Percentiles rank a stretch among this genome's conserved stretches.
These are phyloP conservation scores for Acrocephalus scirpaceus DNA, from an alignment of 2,797 vertebrate species.

Conservation along the genomic window DNA sequence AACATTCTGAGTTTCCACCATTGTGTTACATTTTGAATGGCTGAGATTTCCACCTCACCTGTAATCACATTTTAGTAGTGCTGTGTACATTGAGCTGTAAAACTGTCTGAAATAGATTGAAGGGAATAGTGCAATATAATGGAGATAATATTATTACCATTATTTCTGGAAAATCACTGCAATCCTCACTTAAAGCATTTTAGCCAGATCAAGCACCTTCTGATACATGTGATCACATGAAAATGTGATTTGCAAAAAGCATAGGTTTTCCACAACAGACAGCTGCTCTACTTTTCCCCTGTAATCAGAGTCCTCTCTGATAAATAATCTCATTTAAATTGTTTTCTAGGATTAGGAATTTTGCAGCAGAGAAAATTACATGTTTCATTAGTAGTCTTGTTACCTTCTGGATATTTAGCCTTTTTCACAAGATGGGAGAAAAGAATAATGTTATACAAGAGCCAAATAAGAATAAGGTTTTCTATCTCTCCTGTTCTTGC, in stretches of 20 bases:
- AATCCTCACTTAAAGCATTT: background rate
- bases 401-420: background rate
- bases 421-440: background rate
- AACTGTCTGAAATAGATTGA: background rate
- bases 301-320: background rate
- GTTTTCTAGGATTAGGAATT: background rate
- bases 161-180: constrained; percentile 1
- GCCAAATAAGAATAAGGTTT: background rate
- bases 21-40: background rate
- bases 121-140: background rate
- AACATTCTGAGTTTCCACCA: background rate
- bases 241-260: background rate
- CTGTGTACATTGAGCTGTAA: background rate
- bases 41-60: background rate
- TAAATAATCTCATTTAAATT: background rate
- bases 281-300: background rate
- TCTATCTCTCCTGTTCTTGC: background rate
- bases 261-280: background rate
- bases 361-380: background rate
- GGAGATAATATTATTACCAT: background rate
- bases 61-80: background rate
- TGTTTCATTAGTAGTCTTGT: background rate
- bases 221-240: background rate
- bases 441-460: background rate
- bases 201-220: background rate